Base-by-base conservation (phyloP, 30 jellyfish, hydroid and myxozoan species). In the Rhopilema esculentum region DNA sequence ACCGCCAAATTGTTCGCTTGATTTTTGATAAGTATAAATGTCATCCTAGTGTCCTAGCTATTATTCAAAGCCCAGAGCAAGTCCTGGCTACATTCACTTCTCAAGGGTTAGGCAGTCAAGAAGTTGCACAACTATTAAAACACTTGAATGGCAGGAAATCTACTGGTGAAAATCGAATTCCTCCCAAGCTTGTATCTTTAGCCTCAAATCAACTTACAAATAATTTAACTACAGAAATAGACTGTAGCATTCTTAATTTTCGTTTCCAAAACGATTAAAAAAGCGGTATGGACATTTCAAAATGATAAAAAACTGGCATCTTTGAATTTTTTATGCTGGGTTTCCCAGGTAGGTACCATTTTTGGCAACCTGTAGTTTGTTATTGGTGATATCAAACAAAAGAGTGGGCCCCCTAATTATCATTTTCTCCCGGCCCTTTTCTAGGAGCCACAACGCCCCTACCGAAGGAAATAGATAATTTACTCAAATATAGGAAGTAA, bases 111-210 rank as follows among this genome's bases (percentile, higher is more conserved):
- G 57, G 57, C 57, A 40, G 12, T 40, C 57, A 40, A 40, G 57
- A 40, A 40, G 12, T 40, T 12, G 6, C 12, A 12, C 9, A 40
- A 40, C 72, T 63, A 63, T 24, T 63, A 19, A 63, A 24, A 63
- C 17, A 7, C 72, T 18, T 63, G 8, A n/a, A 63, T 63, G 72
- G 72, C 6, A 63, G n/a, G 29, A 63, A 63, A 63, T 63, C 72
- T 19, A 63, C 72, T 63, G 72, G 72, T 63, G 72, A 63, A 18
- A n/a, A 63, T 63, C 72, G n/a, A 63, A 24, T 63, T 2, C 72
- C 72, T 8, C 72, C 72, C 6, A 63, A 63, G 72, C 72, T 19
- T 2, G 72, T 63, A 63, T 19, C 72, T 19, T 12, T 63, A 24
- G 72, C 72, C 6, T n/a, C 72, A 2, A 24, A 63, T 18, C 8